Evolutionary conservation across 2,888 invertebrate species (phyloP).

Genomic region (Helobdella robusta): DNA sequence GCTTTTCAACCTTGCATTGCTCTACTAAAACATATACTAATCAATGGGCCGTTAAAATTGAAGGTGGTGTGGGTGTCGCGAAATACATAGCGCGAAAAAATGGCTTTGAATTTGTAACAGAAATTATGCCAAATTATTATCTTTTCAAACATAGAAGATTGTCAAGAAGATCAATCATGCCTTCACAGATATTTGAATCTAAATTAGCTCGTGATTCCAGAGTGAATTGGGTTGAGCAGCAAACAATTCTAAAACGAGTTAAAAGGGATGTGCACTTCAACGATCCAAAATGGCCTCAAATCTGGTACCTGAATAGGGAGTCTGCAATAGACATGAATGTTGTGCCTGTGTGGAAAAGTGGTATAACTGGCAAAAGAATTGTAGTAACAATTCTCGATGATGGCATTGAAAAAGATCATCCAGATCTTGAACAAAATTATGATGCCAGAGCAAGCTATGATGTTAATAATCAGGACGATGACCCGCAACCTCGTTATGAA

Average conservation of each 20-base stretch:
- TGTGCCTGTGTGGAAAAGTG: slow-evolving; percentile 83
- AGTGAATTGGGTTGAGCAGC: slow-evolving; percentile 69
- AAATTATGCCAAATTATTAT: too few relatives aligned
- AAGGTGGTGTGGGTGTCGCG: too few relatives aligned
- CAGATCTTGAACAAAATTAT: slow-evolving; percentile 80
- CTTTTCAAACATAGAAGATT: too few relatives aligned
- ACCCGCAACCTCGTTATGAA: slow-evolving; percentile 95
- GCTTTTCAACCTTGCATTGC: too few relatives aligned
- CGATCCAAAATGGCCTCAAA: slow-evolving; percentile 83
- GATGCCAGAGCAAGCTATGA: slow-evolving; percentile 91
- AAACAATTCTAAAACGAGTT: slow-evolving; percentile 64
- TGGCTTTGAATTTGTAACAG: too few relatives aligned
- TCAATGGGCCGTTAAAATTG: too few relatives aligned
- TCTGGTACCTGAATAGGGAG: slow-evolving; percentile 86
- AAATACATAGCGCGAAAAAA: too few relatives aligned
- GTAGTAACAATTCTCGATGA: slow-evolving; percentile 95
- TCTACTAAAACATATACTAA: too few relatives aligned
- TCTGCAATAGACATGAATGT: slow-evolving; percentile 78
- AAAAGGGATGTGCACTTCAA: slow-evolving; percentile 67
- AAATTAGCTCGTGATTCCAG: neutral
- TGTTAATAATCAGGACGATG: slow-evolving; percentile 86
- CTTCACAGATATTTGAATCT: too few relatives aligned
- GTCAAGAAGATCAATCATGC: too few relatives aligned
- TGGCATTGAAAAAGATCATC: slow-evolving; percentile 88
- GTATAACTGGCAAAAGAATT: slow-evolving; percentile 82